Evolutionary conservation across 2,797 vertebrate species (phyloP), one percentile per base, ranked within the genome.

Genomic region (Trematomus bernacchii): DNA sequence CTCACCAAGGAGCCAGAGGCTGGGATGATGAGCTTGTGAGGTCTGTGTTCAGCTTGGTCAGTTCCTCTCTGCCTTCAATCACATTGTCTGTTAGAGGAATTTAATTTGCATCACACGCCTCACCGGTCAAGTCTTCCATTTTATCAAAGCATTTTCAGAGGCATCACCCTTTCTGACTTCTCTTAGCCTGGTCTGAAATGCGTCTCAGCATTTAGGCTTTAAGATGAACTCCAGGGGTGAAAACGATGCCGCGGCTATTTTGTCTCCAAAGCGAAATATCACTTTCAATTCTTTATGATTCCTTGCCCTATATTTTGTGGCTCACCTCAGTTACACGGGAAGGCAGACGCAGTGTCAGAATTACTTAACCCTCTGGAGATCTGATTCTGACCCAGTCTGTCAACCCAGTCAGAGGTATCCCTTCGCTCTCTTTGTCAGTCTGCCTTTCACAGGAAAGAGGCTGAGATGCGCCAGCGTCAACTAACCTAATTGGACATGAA

Each of bases 81-180:
- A 90, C 77, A 88, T 91, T 93, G 87, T 91, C 84, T 74, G 78
- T 91, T 79, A 88, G 78, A 92, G 87, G 84, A 92, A 92, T 91
- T 91, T 85, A 89, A 92, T 94, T 93, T 94, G 91, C 92, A 93
- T 94, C 88, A 91, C 82, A 90, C n/a, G 76, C 89, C 88, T 92
- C 87, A 75, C 75, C 61, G 53, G 87, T 84, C 79, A 71, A 86
- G 73, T 85, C 82, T 85, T 61, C 74, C 33, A 30, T 85, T 91
- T 93, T 88, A 87, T 91, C 82, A 89, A 87, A 91, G 84, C 61
- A 83, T 85, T 89, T 90, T 89, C 65, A 71, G 71, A 86, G 80
- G 71, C 76, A 75, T 90, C 80, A 71, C 65, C 79, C 58, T 68
- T 55, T 48, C 86, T 67, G 80, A 84, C 85, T 79, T 58, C 63